Evolutionary conservation across 2,797 vertebrate genomes (phyloP), one percentile per base, ranked within the genome.

Genomic region (Ficedula albicollis): DNA sequence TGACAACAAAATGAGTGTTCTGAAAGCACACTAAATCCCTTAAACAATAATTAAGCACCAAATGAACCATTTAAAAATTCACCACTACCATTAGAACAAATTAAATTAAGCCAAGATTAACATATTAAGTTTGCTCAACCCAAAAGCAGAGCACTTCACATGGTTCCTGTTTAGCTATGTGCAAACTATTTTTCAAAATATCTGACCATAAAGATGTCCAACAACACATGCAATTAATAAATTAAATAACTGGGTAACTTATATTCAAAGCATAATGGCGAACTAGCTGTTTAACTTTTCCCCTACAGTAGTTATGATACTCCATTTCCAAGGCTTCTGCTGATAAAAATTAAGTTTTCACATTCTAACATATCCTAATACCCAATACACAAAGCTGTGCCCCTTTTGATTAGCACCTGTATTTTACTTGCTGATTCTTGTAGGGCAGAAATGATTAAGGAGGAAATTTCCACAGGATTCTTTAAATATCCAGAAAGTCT

Each of bases 1-100:
- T 94, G 90, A 97, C 30, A 51, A 84, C 89, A 96, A 90, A 77
- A 72, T 72, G 90, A 88, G 62, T 74, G 60, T 80, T 95, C 93
- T 94, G 72, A 78, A 95, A 93, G 92, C 39, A 91, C 41, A 95
- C 81, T 90, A 90, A 96, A 97, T 95, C 64, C 76, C 91, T 96
- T 95, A 84, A 94, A 96, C 86, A 93, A 97, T 96, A 98, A 98
- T 98, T 98, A 97, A 96, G 97, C 92, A 97, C 62, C 66, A 97
- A 98, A 98, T 97, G 97, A 98, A 93, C 95, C 97, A 95, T 97
- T 96, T 90, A 89, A 96, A 97, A 97, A 96, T 93, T 97, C 95
- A 96, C 78, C 23, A 54, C 94, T 94, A 92, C 82, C 86, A 97
- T 93, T 90, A 96, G 80, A 96, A 93, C 90, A 97, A 98, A 97